Conservation (phyloP, 2,888 invertebrate genomes). For the Drosophila kokeensis region DNA sequence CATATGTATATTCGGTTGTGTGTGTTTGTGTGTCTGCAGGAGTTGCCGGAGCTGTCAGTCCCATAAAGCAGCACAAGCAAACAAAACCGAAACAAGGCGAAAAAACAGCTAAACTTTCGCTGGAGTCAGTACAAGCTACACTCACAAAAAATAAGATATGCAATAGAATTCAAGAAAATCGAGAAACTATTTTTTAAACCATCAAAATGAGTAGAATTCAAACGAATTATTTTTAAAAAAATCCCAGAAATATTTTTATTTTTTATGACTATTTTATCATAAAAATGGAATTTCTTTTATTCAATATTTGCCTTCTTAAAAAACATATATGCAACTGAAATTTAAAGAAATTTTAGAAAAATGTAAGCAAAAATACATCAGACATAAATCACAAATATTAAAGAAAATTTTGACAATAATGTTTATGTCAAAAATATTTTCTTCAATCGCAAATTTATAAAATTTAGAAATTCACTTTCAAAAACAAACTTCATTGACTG, state of each 20-base stretch:
- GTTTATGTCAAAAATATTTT: neutral
- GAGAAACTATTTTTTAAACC: neutral
- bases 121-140: constrained; percentile 9
- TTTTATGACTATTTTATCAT: no score
- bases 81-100: constrained; percentile 29
- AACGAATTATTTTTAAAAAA: neutral
- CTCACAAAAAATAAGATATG: neutral
- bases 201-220: neutral
- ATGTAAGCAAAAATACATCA: neutral
- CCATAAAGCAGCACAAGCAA: constrained; percentile 41
- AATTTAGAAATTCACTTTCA: neutral
- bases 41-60: constrained; percentile 21
- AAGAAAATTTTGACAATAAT: neutral
- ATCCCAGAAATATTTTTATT: neutral
- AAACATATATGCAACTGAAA: neutral
- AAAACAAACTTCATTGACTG: neutral
- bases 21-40: constrained; percentile 9
- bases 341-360: neutral
- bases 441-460: neutral
- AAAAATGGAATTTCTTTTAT: neutral
- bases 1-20: neutral
- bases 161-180: neutral
- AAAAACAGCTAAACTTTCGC: constrained; percentile 24
- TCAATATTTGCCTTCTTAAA: neutral
- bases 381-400: neutral